phyloP scores from a whole-genome alignment of 2,888 invertebrate genomes.

The Monoplex corrugatus region DNA sequence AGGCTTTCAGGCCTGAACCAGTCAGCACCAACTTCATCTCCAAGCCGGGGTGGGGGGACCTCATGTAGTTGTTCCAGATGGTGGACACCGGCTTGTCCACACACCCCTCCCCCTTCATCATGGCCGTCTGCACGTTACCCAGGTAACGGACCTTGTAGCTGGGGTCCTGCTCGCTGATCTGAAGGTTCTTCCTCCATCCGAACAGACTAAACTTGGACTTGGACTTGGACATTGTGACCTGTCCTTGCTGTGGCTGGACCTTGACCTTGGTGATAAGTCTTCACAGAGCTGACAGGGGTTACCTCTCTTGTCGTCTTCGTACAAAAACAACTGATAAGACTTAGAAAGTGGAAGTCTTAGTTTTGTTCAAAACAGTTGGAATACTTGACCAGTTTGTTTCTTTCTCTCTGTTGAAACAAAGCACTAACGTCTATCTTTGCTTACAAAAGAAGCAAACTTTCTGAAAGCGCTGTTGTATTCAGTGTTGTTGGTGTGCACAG shows the following conservation, averaged over 20 bases:
- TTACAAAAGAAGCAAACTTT: too few relatives aligned
- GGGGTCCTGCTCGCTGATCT: conserved; percentile 97
- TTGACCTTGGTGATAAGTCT: background rate
- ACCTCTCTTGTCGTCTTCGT: background rate
- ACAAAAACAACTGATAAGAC: background rate
- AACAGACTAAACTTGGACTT: conserved; percentile 71
- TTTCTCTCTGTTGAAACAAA: too few relatives aligned
- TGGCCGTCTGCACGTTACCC: conserved; percentile 98
- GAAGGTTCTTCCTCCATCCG: conserved; percentile 83
- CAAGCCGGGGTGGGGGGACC: conserved; percentile 88
- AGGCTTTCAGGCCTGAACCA: conserved; percentile 96
- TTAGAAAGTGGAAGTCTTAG: background rate
- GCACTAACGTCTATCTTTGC: too few relatives aligned
- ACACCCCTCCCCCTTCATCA: conserved; percentile 99
- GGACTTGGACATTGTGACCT: background rate
- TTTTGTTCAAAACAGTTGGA: background rate
- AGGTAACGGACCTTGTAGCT: conserved; percentile 97
- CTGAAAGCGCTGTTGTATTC: too few relatives aligned
- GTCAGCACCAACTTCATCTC: conserved; percentile 97
- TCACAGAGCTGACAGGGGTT: background rate
- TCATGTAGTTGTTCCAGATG: conserved; percentile 95
- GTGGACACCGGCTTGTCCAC: conserved; percentile 88
- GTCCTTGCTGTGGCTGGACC: background rate
- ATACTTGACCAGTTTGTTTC: background rate
- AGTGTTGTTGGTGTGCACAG: too few relatives aligned